Evolutionary conservation across 2,113 vertebrate genomes (phyloP).

Genomic region (Pogonocichla stellata): DNA sequence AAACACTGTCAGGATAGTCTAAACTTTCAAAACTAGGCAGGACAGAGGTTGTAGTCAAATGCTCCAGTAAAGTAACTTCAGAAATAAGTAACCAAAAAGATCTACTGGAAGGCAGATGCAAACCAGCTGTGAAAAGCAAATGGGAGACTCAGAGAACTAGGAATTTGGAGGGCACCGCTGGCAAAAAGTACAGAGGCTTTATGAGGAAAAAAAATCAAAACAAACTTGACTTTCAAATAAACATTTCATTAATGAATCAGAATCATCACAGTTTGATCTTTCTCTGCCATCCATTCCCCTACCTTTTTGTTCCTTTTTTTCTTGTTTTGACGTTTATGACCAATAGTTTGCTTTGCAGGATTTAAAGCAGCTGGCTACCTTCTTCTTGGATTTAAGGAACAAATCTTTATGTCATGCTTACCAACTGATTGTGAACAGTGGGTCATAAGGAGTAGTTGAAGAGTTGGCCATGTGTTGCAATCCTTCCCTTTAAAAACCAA

Average conservation of each 20-base stretch:
- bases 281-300: not conserved
- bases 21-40: not conserved
- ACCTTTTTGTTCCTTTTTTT: not conserved
- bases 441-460: not conserved
- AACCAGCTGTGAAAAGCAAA: not conserved
- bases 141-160: not conserved
- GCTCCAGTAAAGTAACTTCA: not conserved
- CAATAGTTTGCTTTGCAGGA: not conserved
- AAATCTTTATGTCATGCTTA: not conserved
- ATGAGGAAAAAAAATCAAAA: not conserved
- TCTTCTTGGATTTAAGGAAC: not conserved
- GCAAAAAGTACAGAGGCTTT: not conserved
- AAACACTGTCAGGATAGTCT: not conserved
- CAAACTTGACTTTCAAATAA: not conserved
- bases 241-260: not conserved
- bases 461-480: not conserved
- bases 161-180: not conserved
- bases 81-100: constrained; percentile 22
- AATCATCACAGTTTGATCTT: not conserved
- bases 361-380: not conserved
- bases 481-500: not conserved
- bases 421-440: not conserved
- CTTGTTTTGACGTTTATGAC: not conserved
- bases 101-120: not conserved
- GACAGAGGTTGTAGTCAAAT: not conserved